Conservation (phyloP, 2,113 vertebrate genomes). For the Apeltes quadracus region DNA sequence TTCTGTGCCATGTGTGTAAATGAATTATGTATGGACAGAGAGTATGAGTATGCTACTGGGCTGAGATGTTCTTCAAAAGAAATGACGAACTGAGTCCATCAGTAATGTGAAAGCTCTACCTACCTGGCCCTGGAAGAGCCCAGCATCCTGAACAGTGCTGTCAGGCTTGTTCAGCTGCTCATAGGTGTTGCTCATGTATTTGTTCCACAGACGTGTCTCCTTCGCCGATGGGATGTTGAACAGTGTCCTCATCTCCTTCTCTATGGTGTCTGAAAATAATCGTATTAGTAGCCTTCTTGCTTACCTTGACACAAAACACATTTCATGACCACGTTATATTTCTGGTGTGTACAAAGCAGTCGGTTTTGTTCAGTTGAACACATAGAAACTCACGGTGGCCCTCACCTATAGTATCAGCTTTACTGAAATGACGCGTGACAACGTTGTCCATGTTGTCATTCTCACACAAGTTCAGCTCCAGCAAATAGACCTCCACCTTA, state of each 20-base stretch:
- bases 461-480: slow-evolving; percentile 94
- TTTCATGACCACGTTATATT: background rate
- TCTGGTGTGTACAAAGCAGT: background rate
- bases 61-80: slow-evolving; percentile 23
- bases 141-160: slow-evolving; percentile 94
- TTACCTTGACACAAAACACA: background rate
- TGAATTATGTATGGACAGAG: slow-evolving; percentile 29
- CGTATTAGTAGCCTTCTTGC: background rate
- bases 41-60: background rate
- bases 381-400: background rate
- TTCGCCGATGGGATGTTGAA: slow-evolving; percentile 91
- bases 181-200: slow-evolving; percentile 92
- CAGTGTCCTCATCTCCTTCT: slow-evolving; percentile 92
- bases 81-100: slow-evolving; percentile 14
- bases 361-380: background rate
- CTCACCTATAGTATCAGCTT: slow-evolving; percentile 94
- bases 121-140: slow-evolving; percentile 97
- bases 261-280: slow-evolving; percentile 85
- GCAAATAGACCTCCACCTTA: slow-evolving; percentile 96
- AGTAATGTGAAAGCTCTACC: slow-evolving; percentile 4
- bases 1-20: slow-evolving; percentile 4
- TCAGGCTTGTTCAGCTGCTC: slow-evolving; percentile 93
- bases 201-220: slow-evolving; percentile 95
- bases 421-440: slow-evolving; percentile 93
- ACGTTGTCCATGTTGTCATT: slow-evolving; percentile 89